Evolutionary conservation across 2,888 invertebrate genomes (phyloP).

Genomic region (Acheta domesticus): DNA sequence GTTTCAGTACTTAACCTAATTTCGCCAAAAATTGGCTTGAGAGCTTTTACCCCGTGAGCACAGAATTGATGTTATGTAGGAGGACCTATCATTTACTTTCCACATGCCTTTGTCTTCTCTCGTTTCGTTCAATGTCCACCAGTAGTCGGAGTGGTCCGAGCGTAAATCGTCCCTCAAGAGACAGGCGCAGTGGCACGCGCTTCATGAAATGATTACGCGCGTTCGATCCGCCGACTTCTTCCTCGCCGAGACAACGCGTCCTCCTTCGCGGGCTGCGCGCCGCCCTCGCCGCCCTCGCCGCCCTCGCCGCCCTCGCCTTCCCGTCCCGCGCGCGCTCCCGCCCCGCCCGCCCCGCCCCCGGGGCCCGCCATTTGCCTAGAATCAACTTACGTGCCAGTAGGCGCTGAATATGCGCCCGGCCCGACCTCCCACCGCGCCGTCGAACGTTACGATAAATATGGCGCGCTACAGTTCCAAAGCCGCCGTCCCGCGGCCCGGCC

Average conservation of each 20-base stretch:
- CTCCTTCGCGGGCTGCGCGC: neutral
- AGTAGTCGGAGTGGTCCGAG: no score
- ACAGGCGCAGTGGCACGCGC: no score
- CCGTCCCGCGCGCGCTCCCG: neutral
- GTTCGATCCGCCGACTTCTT: no score
- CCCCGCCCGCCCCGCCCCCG: neutral
- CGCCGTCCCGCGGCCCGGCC: neutral
- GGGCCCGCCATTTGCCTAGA: neutral
- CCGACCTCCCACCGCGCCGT: neutral
- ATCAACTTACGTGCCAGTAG: neutral
- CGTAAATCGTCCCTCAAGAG: no score
- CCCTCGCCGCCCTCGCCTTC: neutral
- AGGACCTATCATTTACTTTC: no score
- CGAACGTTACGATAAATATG: constrained; percentile 35
- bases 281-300: neutral
- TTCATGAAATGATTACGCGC: no score
- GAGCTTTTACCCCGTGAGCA: no score
- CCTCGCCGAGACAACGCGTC: neutral
- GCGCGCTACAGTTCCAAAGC: constrained; percentile 24
- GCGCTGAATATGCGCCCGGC: constrained; percentile 1
- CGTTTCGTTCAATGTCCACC: no score
- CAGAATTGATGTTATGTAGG: no score
- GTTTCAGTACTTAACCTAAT: no score
- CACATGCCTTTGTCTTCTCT: no score
- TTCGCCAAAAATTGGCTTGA: no score